phyloP scores from a whole-genome alignment of 2,113 vertebrate genomes.

The Rhombomys opimus region DNA sequence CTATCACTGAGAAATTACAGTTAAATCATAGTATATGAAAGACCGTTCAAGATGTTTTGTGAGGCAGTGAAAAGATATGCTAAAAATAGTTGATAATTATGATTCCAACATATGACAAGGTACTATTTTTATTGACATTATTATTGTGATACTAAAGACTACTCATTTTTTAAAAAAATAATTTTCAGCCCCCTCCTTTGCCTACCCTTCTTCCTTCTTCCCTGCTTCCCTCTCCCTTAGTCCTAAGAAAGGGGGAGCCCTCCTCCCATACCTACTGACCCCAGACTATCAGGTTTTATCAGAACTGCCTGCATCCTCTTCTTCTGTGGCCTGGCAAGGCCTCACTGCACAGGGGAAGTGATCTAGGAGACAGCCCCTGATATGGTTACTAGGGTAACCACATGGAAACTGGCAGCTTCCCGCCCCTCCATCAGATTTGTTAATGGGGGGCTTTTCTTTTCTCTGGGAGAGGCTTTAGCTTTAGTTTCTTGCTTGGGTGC shows the following conservation, averaged over 20 bases:
- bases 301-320: no score
- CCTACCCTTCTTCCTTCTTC: no score
- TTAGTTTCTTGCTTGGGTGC: neutral
- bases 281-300: no score
- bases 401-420: neutral
- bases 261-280: no score
- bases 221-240: no score
- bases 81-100: constrained; percentile 6
- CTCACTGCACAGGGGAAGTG: no score
- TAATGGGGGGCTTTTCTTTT: neutral
- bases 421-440: neutral
- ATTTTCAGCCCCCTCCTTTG: no score
- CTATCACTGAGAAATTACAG: neutral
- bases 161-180: no score
- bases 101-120: neutral
- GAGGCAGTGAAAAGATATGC: neutral
- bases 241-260: no score
- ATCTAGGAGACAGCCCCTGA: no score
- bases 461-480: neutral
- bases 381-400: no score
- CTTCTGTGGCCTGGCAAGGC: no score
- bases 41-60: neutral
- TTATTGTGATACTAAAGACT: neutral
- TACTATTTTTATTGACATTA: neutral
- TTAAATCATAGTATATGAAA: neutral